Conservation (phyloP, 2,797 vertebrate species). For the Anguilla obscura region DNA sequence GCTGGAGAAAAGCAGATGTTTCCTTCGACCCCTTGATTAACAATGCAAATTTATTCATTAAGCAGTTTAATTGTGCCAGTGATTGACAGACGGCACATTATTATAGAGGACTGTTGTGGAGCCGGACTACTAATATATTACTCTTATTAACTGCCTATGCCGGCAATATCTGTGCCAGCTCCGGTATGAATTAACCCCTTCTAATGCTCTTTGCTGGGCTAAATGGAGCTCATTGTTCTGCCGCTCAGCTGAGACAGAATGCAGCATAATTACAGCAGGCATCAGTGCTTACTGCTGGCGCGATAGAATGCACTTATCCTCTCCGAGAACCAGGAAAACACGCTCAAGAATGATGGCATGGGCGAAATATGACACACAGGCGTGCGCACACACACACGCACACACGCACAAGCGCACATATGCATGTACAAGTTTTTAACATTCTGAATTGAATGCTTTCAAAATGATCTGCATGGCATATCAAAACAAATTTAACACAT, state of each 20-base stretch:
- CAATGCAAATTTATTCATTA: slow-evolving; percentile 83
- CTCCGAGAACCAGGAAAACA: not conserved
- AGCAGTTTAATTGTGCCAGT: slow-evolving; percentile 76
- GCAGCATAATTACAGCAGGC: slow-evolving; percentile 40
- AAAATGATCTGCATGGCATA: not conserved
- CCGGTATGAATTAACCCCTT: slow-evolving; percentile 73
- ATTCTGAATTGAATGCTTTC: not conserved
- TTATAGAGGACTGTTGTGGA: slow-evolving; percentile 69
- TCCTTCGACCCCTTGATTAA: slow-evolving; percentile 62
- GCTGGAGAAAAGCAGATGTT: slow-evolving; percentile 71
- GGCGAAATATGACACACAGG: not conserved
- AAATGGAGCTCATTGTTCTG: slow-evolving; percentile 20
- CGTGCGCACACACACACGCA: no score
- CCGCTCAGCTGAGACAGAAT: slow-evolving; percentile 35
- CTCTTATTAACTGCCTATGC: slow-evolving; percentile 71
- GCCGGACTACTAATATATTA: slow-evolving; percentile 73
- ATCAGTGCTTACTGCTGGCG: slow-evolving; percentile 24
- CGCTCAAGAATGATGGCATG: not conserved
- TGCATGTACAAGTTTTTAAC: not conserved
- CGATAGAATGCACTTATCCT: not conserved
- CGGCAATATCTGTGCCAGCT: slow-evolving; percentile 68
- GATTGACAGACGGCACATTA: slow-evolving; percentile 73
- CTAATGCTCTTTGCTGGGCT: slow-evolving; percentile 48
- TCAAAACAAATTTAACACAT: not conserved
- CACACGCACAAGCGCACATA: no score